phyloP scores from a whole-genome alignment of 2,113 vertebrate genomes.

The Sinocyclocheilus maitianheensis region DNA sequence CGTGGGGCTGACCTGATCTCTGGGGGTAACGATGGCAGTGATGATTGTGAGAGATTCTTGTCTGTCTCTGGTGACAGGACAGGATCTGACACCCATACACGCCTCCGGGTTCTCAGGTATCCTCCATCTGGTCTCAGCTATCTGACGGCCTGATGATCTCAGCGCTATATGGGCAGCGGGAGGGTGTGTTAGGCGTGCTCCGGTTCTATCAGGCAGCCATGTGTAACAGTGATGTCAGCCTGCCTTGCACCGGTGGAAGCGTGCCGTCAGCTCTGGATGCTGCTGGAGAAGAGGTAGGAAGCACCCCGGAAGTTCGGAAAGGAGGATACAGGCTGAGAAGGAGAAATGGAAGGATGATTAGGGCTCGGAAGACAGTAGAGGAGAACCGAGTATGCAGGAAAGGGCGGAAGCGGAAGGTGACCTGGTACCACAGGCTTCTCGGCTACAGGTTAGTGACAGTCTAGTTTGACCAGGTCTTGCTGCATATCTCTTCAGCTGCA shows the following conservation, averaged over 20 bases:
- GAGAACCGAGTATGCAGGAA: background rate
- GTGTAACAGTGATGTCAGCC: constrained; percentile 29
- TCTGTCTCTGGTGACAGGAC: constrained; percentile 46
- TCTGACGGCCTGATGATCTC: constrained; percentile 17
- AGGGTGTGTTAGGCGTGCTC: constrained; percentile 17
- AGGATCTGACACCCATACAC: constrained; percentile 41
- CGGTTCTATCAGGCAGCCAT: background rate
- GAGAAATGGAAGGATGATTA: constrained; percentile 37
- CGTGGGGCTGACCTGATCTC: constrained; percentile 30
- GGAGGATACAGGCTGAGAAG: background rate
- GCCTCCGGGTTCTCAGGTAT: constrained; percentile 38
- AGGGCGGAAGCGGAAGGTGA: background rate
- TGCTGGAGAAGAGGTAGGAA: background rate
- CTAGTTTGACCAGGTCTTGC: background rate
- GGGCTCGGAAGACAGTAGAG: background rate
- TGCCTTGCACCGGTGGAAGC: background rate
- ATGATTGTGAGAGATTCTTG: constrained; percentile 47
- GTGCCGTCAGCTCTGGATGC: background rate
- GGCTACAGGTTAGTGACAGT: constrained; percentile 33
- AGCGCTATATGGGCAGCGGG: background rate
- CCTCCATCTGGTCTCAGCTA: constrained; percentile 44
- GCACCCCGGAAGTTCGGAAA: background rate
- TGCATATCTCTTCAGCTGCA: background rate
- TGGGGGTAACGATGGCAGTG: constrained; percentile 40
- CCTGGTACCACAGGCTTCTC: constrained; percentile 29